Conservation (phyloP, 2,797 vertebrate species). For the Dermochelys coriacea region DNA sequence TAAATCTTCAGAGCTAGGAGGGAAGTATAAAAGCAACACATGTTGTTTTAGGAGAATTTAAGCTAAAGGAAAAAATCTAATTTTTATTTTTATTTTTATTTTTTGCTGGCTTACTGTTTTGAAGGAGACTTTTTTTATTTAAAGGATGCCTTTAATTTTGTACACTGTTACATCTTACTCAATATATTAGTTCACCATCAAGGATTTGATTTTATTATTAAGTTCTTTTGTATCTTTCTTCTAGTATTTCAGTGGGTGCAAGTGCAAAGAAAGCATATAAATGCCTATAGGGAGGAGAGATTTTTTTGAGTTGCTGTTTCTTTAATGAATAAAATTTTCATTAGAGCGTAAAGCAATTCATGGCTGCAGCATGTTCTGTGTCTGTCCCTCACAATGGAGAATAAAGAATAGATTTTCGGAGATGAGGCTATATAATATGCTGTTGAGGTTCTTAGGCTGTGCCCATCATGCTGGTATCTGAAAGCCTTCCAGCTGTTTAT, state of each 20-base stretch:
- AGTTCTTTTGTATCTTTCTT: not conserved
- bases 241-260: not conserved
- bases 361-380: not conserved
- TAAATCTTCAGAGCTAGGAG: slow-evolving; percentile 23
- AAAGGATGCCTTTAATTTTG: not conserved
- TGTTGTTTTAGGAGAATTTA: slow-evolving; percentile 23
- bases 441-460: not conserved
- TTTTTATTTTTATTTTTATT: not conserved
- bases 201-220: not conserved
- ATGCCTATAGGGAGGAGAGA: not conserved
- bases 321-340: not conserved
- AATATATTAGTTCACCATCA: fast-evolving
- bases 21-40: not conserved
- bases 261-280: slow-evolving; percentile 9
- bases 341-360: not conserved
- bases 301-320: slow-evolving; percentile 18
- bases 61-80: slow-evolving; percentile 2
- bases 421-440: not conserved
- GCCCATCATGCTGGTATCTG: not conserved
- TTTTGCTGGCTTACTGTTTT: not conserved
- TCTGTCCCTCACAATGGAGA: not conserved
- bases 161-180: not conserved
- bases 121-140: not conserved
- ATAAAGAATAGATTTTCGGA: not conserved
- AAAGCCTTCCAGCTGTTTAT: not conserved